Evolutionary conservation across 2,797 vertebrate genomes (phyloP).

Genomic region (Scleropages formosus): DNA sequence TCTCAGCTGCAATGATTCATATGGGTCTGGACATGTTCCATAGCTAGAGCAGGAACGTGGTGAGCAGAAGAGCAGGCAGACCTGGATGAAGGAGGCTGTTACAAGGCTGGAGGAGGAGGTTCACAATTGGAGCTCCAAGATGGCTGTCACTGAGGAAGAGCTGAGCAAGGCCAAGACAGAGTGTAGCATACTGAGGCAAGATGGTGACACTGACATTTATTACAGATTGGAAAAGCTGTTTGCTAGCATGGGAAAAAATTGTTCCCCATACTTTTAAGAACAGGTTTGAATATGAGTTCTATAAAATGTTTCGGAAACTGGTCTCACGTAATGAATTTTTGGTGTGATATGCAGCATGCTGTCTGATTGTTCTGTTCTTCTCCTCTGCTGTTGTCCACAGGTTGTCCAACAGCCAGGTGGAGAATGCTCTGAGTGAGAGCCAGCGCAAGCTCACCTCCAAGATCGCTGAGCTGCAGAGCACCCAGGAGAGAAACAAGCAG

Average conservation of each 20-base stretch:
- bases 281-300: too few relatives aligned
- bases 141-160: slow-evolving; percentile 62
- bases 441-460: slow-evolving; percentile 66
- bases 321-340: too few relatives aligned
- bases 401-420: slow-evolving; percentile 66
- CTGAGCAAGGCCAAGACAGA: slow-evolving; percentile 64
- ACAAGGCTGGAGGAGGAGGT: slow-evolving; percentile 71
- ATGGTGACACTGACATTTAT: neutral
- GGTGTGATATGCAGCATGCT: too few relatives aligned
- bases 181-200: slow-evolving; percentile 69
- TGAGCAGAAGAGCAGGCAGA: slow-evolving; percentile 66
- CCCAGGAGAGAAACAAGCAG: slow-evolving; percentile 68
- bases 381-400: slow-evolving; percentile 43
- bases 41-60: slow-evolving; percentile 71
- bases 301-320: too few relatives aligned
- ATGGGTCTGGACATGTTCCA: neutral
- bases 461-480: slow-evolving; percentile 68
- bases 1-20: neutral
- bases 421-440: slow-evolving; percentile 66
- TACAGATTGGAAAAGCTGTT: too few relatives aligned
- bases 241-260: too few relatives aligned
- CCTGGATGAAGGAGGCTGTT: slow-evolving; percentile 64
- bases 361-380: too few relatives aligned
- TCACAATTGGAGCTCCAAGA: slow-evolving; percentile 63
- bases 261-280: too few relatives aligned